A percentile compares a stretch with the other conserved stretches of the same genome.
phyloP scores from a whole-genome alignment of 2,888 invertebrate species.

The Crepidodera aurea region DNA sequence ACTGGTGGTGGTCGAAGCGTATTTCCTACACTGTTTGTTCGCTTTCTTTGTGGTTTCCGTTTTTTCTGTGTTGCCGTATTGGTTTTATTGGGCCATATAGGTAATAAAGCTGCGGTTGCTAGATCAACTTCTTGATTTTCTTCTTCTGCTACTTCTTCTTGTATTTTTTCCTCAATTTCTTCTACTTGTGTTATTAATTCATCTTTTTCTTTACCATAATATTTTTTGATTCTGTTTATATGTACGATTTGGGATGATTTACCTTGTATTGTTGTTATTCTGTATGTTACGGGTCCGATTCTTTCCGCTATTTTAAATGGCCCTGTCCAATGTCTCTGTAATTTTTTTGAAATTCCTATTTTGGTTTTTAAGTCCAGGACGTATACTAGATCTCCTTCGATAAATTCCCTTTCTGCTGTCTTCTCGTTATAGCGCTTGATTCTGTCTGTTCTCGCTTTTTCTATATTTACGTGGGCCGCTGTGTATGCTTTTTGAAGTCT shows the following conservation, averaged over 20 bases:
- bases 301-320: slow-evolving; percentile 1
- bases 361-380: slow-evolving; percentile 1
- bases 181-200: neutral
- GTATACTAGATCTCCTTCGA: slow-evolving; percentile 11
- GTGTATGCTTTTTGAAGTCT: slow-evolving; percentile 18
- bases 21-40: no score
- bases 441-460: slow-evolving; percentile 6
- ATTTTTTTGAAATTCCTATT: slow-evolving; percentile 11
- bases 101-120: no score
- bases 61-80: no score
- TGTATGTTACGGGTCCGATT: slow-evolving; percentile 5
- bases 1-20: no score
- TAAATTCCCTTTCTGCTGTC: neutral
- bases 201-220: neutral
- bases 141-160: neutral
- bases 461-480: neutral
- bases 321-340: slow-evolving; percentile 13
- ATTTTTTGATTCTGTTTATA: neutral
- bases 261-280: neutral
- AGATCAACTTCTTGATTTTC: neutral
- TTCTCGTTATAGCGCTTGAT: slow-evolving; percentile 4
- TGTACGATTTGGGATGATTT: neutral
- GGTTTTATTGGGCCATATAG: no score
- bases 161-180: neutral
- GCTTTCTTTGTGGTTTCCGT: no score